Evolutionary conservation across 2,797 vertebrate genomes (phyloP).

Genomic region (Emys orbicularis): DNA sequence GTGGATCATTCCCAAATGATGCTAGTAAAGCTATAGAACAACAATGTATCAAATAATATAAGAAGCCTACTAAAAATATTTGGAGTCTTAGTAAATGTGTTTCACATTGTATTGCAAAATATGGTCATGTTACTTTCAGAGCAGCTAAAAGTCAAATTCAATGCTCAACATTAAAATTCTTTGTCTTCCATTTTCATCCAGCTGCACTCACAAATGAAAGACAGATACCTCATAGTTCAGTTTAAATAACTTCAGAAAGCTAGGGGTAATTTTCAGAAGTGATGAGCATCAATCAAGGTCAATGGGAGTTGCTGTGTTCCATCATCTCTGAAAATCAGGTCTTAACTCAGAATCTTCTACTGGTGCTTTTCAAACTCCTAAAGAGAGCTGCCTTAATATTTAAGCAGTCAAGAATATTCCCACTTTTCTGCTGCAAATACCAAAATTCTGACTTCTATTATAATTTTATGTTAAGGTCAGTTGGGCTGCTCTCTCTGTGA

Average conservation of each 20-base stretch:
- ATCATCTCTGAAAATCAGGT: neutral
- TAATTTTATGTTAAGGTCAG: neutral
- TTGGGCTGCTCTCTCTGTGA: neutral
- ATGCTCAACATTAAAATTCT: neutral
- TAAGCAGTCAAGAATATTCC: neutral
- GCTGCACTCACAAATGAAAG: neutral
- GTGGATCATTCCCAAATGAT: neutral
- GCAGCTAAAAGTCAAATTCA: neutral
- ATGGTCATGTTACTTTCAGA: neutral
- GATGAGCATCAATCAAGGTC: neutral
- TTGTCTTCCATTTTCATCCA: neutral
- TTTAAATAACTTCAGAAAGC: neutral
- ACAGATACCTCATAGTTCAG: neutral
- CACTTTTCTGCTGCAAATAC: neutral
- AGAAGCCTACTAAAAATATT: neutral
- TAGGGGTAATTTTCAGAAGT: neutral
- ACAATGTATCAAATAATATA: neutral
- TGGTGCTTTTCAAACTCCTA: no score
- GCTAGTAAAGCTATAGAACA: neutral
- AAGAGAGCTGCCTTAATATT: neutral
- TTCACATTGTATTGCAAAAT: neutral
- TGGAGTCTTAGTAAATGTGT: neutral
- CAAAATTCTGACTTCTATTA: neutral
- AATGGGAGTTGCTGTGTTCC: neutral
- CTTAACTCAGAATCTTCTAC: neutral